Conservation (phyloP, 2,113 vertebrate species). For the Protobothrops mucrosquamatus region DNA sequence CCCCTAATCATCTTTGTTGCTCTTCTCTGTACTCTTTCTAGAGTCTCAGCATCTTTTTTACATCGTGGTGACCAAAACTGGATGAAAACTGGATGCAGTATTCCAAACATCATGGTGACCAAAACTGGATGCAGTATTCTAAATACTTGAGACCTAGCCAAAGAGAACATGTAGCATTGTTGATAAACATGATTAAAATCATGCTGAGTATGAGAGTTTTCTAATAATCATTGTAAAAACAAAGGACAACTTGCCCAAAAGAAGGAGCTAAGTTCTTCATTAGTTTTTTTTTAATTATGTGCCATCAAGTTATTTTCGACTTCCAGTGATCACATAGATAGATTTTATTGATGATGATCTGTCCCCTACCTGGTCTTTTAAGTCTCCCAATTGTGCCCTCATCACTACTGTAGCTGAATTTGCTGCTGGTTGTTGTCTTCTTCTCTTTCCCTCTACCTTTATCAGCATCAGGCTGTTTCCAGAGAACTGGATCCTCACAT, state of each 20-base stretch:
- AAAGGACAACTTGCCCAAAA: neutral
- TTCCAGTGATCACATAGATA: neutral
- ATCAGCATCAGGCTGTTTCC: neutral
- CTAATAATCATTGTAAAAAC: neutral
- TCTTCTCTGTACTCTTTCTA: too few relatives aligned
- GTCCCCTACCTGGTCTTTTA: neutral
- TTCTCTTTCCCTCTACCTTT: neutral
- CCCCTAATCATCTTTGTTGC: too few relatives aligned
- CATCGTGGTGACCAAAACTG: too few relatives aligned
- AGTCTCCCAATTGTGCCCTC: too few relatives aligned
- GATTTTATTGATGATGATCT: neutral
- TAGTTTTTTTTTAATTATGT: neutral
- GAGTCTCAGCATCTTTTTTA: too few relatives aligned
- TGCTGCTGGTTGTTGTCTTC: neutral
- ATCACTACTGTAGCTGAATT: neutral
- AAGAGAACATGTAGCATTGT: neutral
- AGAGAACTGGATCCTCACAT: neutral
- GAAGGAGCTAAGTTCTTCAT: neutral
- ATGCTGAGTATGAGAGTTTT: neutral
- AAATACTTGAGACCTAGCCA: neutral
- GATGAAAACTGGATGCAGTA: too few relatives aligned
- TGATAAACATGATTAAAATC: neutral
- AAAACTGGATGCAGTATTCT: too few relatives aligned
- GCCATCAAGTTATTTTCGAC: neutral
- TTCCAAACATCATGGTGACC: too few relatives aligned